phyloP scores from a whole-genome alignment of 1,140 invertebrate species.

The Panulirus ornatus region DNA sequence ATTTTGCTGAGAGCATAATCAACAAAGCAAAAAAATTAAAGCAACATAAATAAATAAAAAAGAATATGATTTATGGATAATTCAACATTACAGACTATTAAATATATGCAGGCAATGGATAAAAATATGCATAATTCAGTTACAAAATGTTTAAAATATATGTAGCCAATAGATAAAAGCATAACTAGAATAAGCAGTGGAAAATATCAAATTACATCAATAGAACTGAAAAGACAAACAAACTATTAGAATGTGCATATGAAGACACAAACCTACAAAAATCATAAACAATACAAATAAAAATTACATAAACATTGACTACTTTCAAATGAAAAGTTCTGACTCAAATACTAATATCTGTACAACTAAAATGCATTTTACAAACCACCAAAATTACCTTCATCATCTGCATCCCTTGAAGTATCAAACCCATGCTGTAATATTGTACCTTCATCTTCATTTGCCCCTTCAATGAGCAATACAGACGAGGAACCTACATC shows the following conservation, averaged over 20 bases:
- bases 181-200: not conserved
- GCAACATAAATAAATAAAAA: not conserved
- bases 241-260: constrained; percentile 6
- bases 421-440: constrained; percentile 3
- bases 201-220: not conserved
- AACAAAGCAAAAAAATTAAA: constrained; percentile 3
- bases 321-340: not conserved
- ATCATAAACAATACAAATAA: constrained; percentile 22
- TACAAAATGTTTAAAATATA: not conserved
- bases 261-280: not conserved
- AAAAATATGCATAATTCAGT: not conserved
- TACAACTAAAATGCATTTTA: too few species aligned
- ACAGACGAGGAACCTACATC: not conserved
- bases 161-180: too few species aligned
- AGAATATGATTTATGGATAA: not conserved
- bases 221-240: not conserved
- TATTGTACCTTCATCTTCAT: not conserved
- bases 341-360: not conserved
- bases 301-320: not conserved
- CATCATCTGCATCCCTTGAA: not conserved
- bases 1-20: not conserved
- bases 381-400: not conserved
- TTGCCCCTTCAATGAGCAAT: not conserved
- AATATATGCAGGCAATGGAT: not conserved
- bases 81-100: too few species aligned